Conservation (phyloP, 92 coral and sea anemone genomes). For the Nematostella vectensis region DNA sequence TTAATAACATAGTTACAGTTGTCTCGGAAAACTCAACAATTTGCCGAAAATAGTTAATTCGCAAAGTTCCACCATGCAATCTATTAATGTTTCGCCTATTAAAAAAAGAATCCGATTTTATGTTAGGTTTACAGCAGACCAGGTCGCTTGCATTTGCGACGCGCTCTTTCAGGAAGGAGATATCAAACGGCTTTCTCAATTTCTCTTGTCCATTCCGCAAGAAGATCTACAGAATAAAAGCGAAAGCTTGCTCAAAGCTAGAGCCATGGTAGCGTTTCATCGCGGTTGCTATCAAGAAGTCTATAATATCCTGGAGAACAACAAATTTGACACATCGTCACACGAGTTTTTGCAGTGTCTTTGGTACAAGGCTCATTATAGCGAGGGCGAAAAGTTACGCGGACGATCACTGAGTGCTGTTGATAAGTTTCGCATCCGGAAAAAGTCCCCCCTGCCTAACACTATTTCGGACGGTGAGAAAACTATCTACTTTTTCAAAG, state of each 20-base stretch:
- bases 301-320: slow-evolving; percentile 71
- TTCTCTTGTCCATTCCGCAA: slow-evolving; percentile 84
- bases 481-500: slow-evolving; percentile 81
- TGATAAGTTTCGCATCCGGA: slow-evolving; percentile 75
- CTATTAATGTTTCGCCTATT: slow-evolving; percentile 33
- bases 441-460: slow-evolving; percentile 78
- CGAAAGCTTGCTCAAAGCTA: slow-evolving; percentile 71
- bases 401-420: slow-evolving; percentile 79
- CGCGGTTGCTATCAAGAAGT: slow-evolving; percentile 84
- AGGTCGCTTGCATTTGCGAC: slow-evolving; percentile 86
- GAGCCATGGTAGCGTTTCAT: slow-evolving; percentile 81
- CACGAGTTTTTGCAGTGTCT: slow-evolving; percentile 72
- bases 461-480: slow-evolving; percentile 92
- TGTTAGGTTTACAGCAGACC: slow-evolving; percentile 66
- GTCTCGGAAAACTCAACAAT: no score
- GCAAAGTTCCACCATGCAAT: slow-evolving; percentile 41
- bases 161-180: slow-evolving; percentile 77
- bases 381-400: slow-evolving; percentile 80
- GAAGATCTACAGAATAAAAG: slow-evolving; percentile 66
- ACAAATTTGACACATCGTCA: slow-evolving; percentile 62
- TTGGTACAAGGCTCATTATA: slow-evolving; percentile 83
- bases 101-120: slow-evolving; percentile 28
- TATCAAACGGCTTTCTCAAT: slow-evolving; percentile 67
- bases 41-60: no score
- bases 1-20: no score